Percentiles rank a stretch among this genome's conserved stretches.
Evolutionary conservation across 2,113 vertebrate genomes (phyloP).

Genomic region (Setophaga petechia): DNA sequence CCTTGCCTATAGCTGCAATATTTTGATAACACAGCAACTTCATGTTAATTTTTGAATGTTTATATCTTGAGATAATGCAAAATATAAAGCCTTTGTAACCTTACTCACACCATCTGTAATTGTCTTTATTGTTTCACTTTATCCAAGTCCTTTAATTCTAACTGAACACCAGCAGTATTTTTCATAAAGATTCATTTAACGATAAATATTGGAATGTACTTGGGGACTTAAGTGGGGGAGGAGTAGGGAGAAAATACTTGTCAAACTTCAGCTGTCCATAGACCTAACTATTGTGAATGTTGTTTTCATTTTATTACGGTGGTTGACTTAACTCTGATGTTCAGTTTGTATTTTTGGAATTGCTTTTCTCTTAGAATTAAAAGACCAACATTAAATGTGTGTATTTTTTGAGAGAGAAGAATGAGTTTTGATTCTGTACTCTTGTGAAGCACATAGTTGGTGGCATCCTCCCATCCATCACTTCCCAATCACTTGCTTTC

Average conservation of each 20-base stretch:
- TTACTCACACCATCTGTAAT: conserved; percentile 69
- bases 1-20: conserved; percentile 83
- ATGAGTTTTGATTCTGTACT: conserved; percentile 76
- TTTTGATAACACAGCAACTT: conserved; percentile 78
- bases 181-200: conserved; percentile 64
- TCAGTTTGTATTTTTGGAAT: conserved; percentile 85
- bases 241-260: conserved; percentile 36
- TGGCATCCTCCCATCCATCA: neutral
- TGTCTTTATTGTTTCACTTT: conserved; percentile 70
- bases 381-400: conserved; percentile 83
- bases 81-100: conserved; percentile 78
- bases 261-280: conserved; percentile 70
- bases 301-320: conserved; percentile 74
- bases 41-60: conserved; percentile 82
- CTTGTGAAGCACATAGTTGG: conserved; percentile 57
- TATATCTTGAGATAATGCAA: conserved; percentile 79
- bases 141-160: conserved; percentile 77
- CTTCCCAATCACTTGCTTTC: neutral
- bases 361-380: conserved; percentile 81
- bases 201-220: conserved; percentile 63
- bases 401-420: conserved; percentile 80
- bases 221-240: neutral
- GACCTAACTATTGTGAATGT: conserved; percentile 78
- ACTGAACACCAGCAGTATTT: conserved; percentile 85
- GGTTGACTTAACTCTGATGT: conserved; percentile 79